These are phyloP conservation scores for Gopherus flavomarginatus DNA, from an alignment of 2,113 vertebrate species.

Conservation along the genomic window DNA sequence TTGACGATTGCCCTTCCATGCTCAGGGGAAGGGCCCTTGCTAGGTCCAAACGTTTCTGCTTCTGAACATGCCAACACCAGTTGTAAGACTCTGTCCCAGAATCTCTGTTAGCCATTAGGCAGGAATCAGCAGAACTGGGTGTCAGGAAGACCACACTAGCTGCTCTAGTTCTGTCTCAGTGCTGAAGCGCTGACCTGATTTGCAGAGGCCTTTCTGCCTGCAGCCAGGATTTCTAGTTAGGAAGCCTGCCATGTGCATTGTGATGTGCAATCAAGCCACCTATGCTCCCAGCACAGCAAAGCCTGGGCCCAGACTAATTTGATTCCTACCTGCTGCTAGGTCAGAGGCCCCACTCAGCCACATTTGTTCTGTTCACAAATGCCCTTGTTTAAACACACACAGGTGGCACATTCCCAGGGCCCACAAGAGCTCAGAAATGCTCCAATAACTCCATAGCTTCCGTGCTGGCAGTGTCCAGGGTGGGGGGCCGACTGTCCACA, in stretches of 20 bases:
- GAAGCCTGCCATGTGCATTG: background rate
- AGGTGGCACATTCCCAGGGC: background rate
- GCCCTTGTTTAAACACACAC: accelerated
- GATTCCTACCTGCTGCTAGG: background rate
- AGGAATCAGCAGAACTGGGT: background rate
- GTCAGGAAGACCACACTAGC: background rate
- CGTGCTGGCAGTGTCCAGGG: background rate
- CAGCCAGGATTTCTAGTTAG: background rate
- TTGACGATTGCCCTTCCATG: too few species aligned
- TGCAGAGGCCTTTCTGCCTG: background rate
- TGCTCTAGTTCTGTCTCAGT: background rate
- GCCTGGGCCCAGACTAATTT: background rate
- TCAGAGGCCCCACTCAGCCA: background rate
- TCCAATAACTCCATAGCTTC: background rate
- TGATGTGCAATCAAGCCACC: background rate
- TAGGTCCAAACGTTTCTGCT: background rate
- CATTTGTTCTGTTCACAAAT: background rate
- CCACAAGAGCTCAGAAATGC: background rate
- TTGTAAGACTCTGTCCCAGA: background rate
- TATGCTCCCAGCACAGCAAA: accelerated
- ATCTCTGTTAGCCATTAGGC: background rate
- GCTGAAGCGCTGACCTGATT: background rate
- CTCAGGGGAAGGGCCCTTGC: too few species aligned
- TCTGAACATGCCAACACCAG: too few species aligned
- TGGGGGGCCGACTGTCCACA: background rate